Conservation (phyloP, 2,797 vertebrate genomes). For the Cheirogaleus major region DNA sequence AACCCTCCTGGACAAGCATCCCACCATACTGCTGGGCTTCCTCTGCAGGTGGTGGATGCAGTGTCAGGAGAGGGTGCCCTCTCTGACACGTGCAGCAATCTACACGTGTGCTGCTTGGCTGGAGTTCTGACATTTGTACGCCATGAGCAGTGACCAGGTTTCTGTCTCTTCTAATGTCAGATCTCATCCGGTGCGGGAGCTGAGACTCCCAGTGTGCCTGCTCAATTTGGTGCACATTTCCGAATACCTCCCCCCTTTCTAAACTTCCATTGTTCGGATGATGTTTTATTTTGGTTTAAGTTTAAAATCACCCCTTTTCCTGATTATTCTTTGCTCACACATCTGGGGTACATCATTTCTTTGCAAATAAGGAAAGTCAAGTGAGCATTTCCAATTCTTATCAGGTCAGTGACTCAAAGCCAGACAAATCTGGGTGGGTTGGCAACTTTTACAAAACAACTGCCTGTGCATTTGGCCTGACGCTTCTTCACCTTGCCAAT, state of each 20-base stretch:
- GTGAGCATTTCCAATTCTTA: conserved; percentile 15
- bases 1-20: conserved; percentile 89
- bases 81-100: conserved; percentile 81
- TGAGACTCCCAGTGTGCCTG: not conserved
- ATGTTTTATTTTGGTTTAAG: conserved; percentile 52
- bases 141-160: conserved; percentile 54
- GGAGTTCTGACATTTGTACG: conserved; percentile 65
- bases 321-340: conserved; percentile 3
- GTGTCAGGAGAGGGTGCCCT: conserved; percentile 86
- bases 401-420: not conserved
- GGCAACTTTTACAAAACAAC: conserved; percentile 40
- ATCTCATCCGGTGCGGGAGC: not conserved
- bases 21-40: conserved; percentile 85
- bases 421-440: conserved; percentile 45
- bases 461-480: not conserved
- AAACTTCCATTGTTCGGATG: accelerated
- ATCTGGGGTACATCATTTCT: not conserved
- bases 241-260: not conserved
- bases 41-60: conserved; percentile 88
- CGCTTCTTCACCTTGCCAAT: not conserved
- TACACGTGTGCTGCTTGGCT: conserved; percentile 13
- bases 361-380: conserved; percentile 23
- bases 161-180: conserved; percentile 72
- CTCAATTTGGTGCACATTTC: not conserved
- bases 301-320: not conserved